phyloP scores from a whole-genome alignment of 2,888 invertebrate species.

The Tupiocoris notatus region DNA sequence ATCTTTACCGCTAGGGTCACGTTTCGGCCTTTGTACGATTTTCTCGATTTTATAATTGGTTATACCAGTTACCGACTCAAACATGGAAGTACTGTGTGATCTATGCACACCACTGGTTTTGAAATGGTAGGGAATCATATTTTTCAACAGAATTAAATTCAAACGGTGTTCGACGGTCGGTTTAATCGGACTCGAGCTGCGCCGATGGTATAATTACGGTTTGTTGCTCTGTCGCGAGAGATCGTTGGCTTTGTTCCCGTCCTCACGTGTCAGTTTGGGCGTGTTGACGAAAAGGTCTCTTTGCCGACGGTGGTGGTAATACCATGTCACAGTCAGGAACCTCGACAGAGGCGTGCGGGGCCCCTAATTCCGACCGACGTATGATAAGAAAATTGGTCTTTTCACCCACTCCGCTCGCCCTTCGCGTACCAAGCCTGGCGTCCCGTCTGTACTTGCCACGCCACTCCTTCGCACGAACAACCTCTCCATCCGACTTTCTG shows the following conservation, averaged over 20 bases:
- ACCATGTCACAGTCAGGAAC: constrained; percentile 40
- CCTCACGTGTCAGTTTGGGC: constrained; percentile 14
- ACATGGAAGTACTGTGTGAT: no score
- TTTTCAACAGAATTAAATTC: no score
- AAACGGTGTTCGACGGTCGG: no score
- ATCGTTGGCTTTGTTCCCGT: background rate
- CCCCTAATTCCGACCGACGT: constrained; percentile 42
- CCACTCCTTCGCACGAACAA: constrained; percentile 22
- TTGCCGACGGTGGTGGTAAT: constrained; percentile 39
- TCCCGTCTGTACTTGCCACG: background rate
- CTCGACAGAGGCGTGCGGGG: constrained; percentile 25
- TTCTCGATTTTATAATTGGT: no score
- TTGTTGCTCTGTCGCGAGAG: constrained; percentile 26
- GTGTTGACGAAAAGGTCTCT: constrained; percentile 32
- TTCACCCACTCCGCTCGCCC: constrained; percentile 25
- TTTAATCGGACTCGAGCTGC: background rate
- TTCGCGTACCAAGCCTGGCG: background rate
- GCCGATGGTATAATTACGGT: constrained; percentile 35
- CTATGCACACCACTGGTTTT: no score
- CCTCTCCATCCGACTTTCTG: constrained; percentile 39
- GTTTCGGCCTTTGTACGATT: no score
- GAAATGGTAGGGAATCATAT: no score
- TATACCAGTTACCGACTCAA: no score
- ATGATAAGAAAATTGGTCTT: constrained; percentile 44
- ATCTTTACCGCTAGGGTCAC: no score